Evolutionary conservation across 2,888 invertebrate species (phyloP).

Genomic region (Metellina segmentata): DNA sequence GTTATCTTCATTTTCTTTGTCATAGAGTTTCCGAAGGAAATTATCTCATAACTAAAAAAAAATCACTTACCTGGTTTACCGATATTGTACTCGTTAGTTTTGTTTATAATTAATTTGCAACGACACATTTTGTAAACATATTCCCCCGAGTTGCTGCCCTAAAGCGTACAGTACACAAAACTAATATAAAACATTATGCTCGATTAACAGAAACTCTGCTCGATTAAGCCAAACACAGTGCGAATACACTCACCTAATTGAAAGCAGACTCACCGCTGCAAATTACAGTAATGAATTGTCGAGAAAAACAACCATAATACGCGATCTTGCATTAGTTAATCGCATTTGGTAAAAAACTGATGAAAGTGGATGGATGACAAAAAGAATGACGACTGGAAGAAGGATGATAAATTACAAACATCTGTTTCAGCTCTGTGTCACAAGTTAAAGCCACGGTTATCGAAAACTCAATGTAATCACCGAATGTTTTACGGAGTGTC

Average conservation of each 20-base stretch:
- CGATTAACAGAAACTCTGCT: too few relatives aligned
- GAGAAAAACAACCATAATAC: neutral
- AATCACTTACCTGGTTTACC: too few relatives aligned
- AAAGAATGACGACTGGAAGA: neutral
- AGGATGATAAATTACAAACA: constrained; percentile 31
- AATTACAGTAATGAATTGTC: neutral
- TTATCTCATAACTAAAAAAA: too few relatives aligned
- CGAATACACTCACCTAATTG: neutral
- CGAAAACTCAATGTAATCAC: constrained; percentile 42
- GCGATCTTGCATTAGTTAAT: neutral
- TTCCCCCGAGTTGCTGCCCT: too few relatives aligned
- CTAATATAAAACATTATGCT: too few relatives aligned
- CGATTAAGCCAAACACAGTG: neutral
- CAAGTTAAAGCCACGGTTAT: constrained; percentile 33
- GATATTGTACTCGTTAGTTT: too few relatives aligned
- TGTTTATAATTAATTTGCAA: too few relatives aligned
- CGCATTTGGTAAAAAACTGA: neutral
- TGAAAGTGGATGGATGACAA: neutral
- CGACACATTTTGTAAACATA: too few relatives aligned
- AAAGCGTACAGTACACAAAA: too few relatives aligned
- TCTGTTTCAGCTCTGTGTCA: constrained; percentile 38
- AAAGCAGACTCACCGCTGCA: neutral
- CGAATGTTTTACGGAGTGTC: constrained; percentile 8
- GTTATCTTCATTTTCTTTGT: too few relatives aligned
- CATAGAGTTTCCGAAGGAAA: too few relatives aligned